Conservation (phyloP, 2,113 vertebrate genomes). For the Apteryx owenii region DNA sequence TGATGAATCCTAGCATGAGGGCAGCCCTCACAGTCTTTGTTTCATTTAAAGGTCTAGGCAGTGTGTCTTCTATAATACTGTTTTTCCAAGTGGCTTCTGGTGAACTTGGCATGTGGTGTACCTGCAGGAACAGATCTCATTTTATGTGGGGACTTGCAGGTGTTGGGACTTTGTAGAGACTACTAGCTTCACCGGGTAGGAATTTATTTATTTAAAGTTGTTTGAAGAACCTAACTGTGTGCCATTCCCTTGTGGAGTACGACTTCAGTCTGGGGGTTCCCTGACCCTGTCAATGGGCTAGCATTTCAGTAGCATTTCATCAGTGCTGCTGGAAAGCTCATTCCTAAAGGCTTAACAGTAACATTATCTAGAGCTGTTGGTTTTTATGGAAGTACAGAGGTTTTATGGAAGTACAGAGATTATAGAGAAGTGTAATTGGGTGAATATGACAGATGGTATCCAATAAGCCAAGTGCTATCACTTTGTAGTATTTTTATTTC, state of each 20-base stretch:
- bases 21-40: neutral
- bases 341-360: neutral
- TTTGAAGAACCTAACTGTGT: neutral
- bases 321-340: neutral
- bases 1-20: neutral
- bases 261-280: neutral
- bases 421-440: constrained; percentile 14
- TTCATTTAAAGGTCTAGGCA: neutral
- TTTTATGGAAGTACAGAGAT: neutral
- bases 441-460: constrained; percentile 28
- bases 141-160: neutral
- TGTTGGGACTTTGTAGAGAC: neutral
- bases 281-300: neutral
- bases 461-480: constrained; percentile 6
- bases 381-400: neutral
- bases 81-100: neutral
- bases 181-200: neutral
- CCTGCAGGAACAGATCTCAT: neutral
- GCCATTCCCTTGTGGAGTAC: neutral
- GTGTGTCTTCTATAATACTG: neutral
- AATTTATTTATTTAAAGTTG: neutral
- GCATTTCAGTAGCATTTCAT: neutral
- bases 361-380: neutral
- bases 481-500: constrained; percentile 32
- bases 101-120: neutral